Percentiles rank a stretch among this genome's conserved stretches.
Conservation (phyloP, 1,140 invertebrate genomes). For the Brachionus koreanus region DNA sequence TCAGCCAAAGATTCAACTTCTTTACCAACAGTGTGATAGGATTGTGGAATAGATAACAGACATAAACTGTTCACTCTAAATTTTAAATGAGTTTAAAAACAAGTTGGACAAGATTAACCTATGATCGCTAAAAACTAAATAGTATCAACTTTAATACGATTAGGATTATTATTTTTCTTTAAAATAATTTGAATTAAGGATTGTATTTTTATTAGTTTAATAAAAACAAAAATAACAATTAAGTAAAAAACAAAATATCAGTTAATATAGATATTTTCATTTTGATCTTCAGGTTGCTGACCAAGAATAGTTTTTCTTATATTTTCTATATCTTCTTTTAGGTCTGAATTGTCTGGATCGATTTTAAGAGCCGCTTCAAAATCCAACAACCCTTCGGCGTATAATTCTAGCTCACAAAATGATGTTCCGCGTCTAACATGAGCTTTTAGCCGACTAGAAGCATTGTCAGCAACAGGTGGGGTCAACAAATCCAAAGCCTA, state of each 20-base stretch:
- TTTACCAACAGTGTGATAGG: no score
- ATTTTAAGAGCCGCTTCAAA: conserved; percentile 69
- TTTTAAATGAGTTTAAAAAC: no score
- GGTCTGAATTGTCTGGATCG: conserved; percentile 60
- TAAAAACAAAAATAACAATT: background rate
- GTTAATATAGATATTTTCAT: background rate
- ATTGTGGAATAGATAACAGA: no score
- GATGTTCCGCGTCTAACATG: conserved; percentile 69
- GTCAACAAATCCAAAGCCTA: conserved; percentile 69
- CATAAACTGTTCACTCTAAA: no score
- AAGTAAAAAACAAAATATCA: background rate
- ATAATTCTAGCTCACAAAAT: conserved; percentile 68
- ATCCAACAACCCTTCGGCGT: conserved; percentile 70
- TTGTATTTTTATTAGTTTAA: no score
- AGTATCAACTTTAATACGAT: no score
- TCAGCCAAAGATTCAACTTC: no score
- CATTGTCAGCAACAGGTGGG: conserved; percentile 69
- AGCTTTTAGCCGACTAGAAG: conserved; percentile 67
- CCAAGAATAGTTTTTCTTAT: conserved; percentile 55
- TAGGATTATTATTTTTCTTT: no score
- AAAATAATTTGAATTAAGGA: no score
- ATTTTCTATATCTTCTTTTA: conserved; percentile 59
- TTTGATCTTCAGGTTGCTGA: background rate
- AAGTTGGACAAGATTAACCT: no score
- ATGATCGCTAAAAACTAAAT: no score